phyloP scores from a whole-genome alignment of 2,888 invertebrate species.

The Sinopyrophorus schimmeli region DNA sequence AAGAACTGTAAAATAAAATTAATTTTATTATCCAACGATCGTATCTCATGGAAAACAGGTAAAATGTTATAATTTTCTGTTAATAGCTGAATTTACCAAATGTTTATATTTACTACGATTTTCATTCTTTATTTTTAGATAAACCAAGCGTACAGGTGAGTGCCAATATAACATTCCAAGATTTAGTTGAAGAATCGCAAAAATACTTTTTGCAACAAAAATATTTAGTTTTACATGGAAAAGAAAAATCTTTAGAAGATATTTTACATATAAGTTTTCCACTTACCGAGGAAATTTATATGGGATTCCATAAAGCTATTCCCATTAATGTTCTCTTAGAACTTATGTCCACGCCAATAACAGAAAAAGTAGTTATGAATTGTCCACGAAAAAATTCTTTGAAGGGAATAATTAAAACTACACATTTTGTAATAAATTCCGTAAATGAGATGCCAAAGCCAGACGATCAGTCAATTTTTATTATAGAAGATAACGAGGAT shows the following conservation, averaged over 20 bases:
- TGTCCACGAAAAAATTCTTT: constrained; percentile 7
- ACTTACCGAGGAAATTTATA: constrained; percentile 3
- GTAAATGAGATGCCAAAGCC: constrained; percentile 4
- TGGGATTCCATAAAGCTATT: constrained; percentile 4
- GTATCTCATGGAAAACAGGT: constrained; percentile 6
- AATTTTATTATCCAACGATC: constrained; percentile 10
- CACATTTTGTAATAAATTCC: constrained; percentile 9
- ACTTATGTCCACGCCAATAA: not conserved
- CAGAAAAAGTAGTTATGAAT: constrained; percentile 6
- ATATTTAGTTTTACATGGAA: constrained; percentile 9
- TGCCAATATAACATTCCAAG: constrained; percentile 9
- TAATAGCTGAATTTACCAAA: too few species aligned
- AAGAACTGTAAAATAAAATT: constrained; percentile 1
- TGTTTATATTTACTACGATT: too few species aligned
- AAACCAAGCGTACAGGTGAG: not conserved
- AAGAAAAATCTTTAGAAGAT: constrained; percentile 10
- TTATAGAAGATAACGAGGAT: constrained; percentile 3
- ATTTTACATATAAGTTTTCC: constrained; percentile 4
- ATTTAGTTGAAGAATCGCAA: constrained; percentile 16
- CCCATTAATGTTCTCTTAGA: constrained; percentile 5
- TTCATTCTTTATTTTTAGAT: too few species aligned
- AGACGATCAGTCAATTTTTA: constrained; percentile 2
- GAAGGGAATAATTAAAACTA: constrained; percentile 4
- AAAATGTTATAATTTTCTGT: not conserved
- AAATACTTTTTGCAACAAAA: constrained; percentile 3